A percentile compares a stretch with the other conserved stretches of the same genome.
Evolutionary conservation across 2,113 vertebrate genomes (phyloP).

Genomic region (Proterorhinus semilunaris): DNA sequence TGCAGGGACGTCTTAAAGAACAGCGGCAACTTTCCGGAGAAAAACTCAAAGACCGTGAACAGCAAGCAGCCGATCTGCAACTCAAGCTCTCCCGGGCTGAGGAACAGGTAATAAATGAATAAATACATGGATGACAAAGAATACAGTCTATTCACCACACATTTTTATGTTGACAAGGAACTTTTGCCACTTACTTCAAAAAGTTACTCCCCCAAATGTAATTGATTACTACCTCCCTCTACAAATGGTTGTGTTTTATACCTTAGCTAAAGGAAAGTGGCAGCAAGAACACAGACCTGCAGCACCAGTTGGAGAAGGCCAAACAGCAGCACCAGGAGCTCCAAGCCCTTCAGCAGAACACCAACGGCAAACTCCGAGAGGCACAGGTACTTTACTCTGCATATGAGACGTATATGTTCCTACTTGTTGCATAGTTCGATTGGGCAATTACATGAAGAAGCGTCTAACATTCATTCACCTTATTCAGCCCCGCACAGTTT

Average conservation of each 20-base stretch:
- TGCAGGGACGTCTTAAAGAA: constrained; percentile 94
- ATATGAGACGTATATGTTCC: no score
- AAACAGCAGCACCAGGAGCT: constrained; percentile 96
- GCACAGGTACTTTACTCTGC: constrained; percentile 82
- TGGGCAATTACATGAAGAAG: no score
- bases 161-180: not conserved
- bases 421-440: no score
- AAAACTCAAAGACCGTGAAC: constrained; percentile 95
- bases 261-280: constrained; percentile 88
- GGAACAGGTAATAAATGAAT: constrained; percentile 81
- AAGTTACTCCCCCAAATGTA: no score
- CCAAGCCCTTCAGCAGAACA: constrained; percentile 90
- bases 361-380: constrained; percentile 92
- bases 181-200: no score
- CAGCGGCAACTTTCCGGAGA: constrained; percentile 97
- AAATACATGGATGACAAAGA: not conserved
- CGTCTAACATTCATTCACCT: no score
- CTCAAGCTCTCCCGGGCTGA: constrained; percentile 92
- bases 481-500: no score
- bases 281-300: constrained; percentile 84
- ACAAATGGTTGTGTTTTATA: not conserved
- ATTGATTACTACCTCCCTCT: no score
- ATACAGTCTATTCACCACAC: no score
- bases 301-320: constrained; percentile 93
- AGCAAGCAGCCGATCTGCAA: constrained; percentile 91